Percentiles rank a stretch among this genome's conserved stretches.
These are phyloP conservation scores for Centroberyx gerrardi DNA, from an alignment of 2,797 vertebrate genomes.

Conservation along the genomic window DNA sequence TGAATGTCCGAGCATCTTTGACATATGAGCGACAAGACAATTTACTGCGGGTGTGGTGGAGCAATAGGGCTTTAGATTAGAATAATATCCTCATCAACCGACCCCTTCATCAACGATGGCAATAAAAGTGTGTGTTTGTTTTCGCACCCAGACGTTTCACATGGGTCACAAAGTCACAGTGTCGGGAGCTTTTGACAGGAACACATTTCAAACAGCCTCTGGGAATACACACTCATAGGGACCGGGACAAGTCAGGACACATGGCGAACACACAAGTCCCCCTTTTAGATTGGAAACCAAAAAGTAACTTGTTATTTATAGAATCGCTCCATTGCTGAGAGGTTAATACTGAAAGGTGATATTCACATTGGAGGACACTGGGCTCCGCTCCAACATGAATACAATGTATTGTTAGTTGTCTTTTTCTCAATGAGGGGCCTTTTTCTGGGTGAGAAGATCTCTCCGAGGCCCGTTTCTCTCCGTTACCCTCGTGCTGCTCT, in stretches of 20 bases:
- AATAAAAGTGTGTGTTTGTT: neutral
- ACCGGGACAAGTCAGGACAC: neutral
- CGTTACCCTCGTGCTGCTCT: conserved; percentile 40
- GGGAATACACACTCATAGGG: conserved; percentile 16
- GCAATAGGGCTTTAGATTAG: neutral
- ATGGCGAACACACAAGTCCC: neutral
- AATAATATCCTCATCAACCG: neutral
- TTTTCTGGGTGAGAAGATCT: conserved; percentile 26
- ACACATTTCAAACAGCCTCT: conserved; percentile 23
- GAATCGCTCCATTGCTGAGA: conserved; percentile 23
- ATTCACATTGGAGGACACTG: conserved; percentile 48
- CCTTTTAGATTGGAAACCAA: conserved; percentile 4
- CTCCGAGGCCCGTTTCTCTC: conserved; percentile 30
- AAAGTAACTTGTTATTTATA: conserved; percentile 60
- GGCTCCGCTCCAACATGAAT: conserved; percentile 59
- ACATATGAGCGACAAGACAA: neutral
- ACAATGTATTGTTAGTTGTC: conserved; percentile 56
- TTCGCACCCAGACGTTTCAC: neutral
- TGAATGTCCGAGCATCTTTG: neutral
- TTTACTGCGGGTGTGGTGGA: neutral
- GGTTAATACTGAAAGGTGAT: conserved; percentile 60
- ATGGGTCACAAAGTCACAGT: neutral
- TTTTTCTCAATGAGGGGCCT: conserved; percentile 51
- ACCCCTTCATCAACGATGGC: neutral
- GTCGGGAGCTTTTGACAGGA: neutral